These are phyloP conservation scores for Heterotilapia buettikoferi DNA, from an alignment of 2,113 vertebrate genomes.

Conservation along the genomic window DNA sequence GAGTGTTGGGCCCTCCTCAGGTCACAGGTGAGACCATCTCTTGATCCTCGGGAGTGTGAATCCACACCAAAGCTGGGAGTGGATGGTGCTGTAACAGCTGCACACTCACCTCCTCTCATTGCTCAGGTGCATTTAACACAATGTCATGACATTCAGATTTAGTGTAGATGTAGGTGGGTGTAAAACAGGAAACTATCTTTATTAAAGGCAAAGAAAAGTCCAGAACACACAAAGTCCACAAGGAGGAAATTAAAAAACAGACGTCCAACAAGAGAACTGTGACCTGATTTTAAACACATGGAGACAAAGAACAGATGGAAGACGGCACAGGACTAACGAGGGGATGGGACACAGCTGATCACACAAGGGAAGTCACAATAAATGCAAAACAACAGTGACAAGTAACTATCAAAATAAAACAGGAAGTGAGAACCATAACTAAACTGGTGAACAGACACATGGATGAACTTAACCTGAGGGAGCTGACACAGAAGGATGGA, in stretches of 20 bases:
- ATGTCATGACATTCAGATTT: background rate
- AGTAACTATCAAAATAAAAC: background rate
- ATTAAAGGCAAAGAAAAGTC: background rate
- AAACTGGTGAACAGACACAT: background rate
- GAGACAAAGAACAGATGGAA: background rate
- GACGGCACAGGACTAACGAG: background rate
- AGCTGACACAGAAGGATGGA: background rate
- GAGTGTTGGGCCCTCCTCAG: background rate
- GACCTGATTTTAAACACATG: background rate
- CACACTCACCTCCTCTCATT: background rate
- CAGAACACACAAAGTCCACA: background rate
- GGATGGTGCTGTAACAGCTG: background rate
- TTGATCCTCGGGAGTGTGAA: background rate
- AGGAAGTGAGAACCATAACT: background rate
- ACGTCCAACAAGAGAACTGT: background rate
- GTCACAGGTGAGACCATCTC: background rate
- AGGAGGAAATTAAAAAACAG: background rate
- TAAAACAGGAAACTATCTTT: fast-evolving
- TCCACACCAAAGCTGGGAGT: background rate
- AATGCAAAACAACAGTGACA: background rate
- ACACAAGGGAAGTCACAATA: background rate
- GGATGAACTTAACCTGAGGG: background rate
- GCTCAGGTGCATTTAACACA: background rate
- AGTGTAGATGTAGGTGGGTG: background rate
- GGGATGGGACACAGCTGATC: background rate